phyloP scores from a whole-genome alignment of 2,113 vertebrate species.

The Plestiodon gilberti region DNA sequence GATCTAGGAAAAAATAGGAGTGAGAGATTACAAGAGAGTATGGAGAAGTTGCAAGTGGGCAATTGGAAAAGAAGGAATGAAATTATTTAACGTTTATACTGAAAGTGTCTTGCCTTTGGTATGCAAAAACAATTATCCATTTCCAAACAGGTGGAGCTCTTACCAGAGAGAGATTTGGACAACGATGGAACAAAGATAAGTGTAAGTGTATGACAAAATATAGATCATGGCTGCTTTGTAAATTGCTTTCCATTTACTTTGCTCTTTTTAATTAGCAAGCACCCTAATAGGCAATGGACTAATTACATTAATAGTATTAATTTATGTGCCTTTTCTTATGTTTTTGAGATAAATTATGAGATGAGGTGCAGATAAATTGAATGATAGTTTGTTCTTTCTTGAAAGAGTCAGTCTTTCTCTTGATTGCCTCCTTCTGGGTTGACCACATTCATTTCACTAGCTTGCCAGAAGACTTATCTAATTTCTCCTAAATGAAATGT shows the following conservation, averaged over 20 bases:
- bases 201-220: constrained; percentile 69
- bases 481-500: background rate
- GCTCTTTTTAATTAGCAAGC: background rate
- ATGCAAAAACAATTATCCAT: constrained; percentile 19
- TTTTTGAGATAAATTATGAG: background rate
- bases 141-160: constrained; percentile 74
- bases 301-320: background rate
- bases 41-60: background rate
- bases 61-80: background rate
- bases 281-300: background rate
- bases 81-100: background rate
- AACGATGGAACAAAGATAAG: constrained; percentile 82
- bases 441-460: background rate
- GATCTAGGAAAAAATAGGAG: background rate
- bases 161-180: constrained; percentile 78
- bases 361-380: background rate
- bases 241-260: background rate
- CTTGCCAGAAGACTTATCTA: background rate
- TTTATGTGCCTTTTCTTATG: background rate
- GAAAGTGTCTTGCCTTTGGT: background rate
- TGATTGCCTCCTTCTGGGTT: background rate
- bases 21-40: background rate
- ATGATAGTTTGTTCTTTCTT: background rate
- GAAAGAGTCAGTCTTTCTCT: background rate
- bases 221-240: background rate